These are phyloP conservation scores for Drosophila seclusa DNA, from an alignment of 2,888 invertebrate genomes.

Conservation along the genomic window DNA sequence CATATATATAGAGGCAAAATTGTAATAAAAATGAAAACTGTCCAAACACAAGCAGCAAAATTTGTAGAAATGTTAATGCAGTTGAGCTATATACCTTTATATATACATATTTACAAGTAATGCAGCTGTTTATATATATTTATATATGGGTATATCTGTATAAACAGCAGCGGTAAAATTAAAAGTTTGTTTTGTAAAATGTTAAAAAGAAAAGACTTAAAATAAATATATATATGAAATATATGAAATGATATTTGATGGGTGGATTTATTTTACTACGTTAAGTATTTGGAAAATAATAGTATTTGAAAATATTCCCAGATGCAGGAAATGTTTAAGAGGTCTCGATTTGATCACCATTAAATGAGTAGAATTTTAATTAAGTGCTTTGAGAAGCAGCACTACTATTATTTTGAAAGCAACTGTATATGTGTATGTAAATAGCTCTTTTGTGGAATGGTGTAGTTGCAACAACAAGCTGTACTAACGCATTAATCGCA, in stretches of 20 bases:
- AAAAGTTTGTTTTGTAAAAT: neutral
- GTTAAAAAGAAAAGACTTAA: neutral
- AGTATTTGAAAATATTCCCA: neutral
- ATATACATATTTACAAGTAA: neutral
- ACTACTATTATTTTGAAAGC: neutral
- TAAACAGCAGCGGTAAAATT: neutral
- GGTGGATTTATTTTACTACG: neutral
- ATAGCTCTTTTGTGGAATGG: slow-evolving; percentile 9
- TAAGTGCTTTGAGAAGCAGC: neutral
- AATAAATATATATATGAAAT: too few relatives aligned
- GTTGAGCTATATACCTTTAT: slow-evolving; percentile 7
- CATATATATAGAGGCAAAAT: neutral
- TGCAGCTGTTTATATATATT: neutral
- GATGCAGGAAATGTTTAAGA: neutral
- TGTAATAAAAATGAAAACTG: slow-evolving; percentile 18
- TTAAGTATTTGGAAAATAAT: neutral
- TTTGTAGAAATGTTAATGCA: slow-evolving; percentile 45
- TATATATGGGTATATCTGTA: neutral
- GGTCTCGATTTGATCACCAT: neutral
- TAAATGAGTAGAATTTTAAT: neutral
- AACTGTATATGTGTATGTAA: neutral
- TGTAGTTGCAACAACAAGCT: slow-evolving; percentile 23
- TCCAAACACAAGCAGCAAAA: slow-evolving; percentile 26
- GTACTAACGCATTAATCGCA: slow-evolving; percentile 38
- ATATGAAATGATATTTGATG: neutral